A percentile compares a stretch with the other conserved stretches of the same genome.
These are phyloP conservation scores for Emys orbicularis DNA, from an alignment of 2,797 vertebrate genomes.

Conservation along the genomic window DNA sequence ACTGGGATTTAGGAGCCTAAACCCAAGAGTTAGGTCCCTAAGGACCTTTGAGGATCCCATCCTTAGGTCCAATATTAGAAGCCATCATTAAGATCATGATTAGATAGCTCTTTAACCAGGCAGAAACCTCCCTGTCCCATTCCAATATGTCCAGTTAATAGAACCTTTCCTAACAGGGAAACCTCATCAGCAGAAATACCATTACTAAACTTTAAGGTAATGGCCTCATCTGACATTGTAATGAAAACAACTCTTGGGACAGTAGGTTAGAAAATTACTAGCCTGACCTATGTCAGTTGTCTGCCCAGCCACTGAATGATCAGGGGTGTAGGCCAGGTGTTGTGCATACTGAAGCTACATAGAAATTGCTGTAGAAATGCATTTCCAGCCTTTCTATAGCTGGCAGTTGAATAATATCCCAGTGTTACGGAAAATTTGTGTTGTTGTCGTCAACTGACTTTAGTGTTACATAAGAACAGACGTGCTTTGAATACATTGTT, in stretches of 20 bases:
- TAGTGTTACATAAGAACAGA: not conserved
- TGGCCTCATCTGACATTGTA: not conserved
- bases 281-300: not conserved
- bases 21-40: no score
- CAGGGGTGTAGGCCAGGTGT: not conserved
- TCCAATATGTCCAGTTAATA: not conserved
- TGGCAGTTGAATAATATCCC: not conserved
- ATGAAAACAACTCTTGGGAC: not conserved
- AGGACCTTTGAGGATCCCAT: not conserved
- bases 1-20: not conserved
- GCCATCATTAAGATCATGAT: not conserved
- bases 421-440: not conserved
- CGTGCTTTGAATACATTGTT: not conserved
- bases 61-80: not conserved
- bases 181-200: not conserved
- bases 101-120: not conserved
- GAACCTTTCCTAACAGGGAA: not conserved
- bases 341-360: not conserved
- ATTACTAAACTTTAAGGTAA: not conserved
- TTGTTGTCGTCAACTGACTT: not conserved
- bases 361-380: not conserved
- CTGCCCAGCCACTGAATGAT: not conserved
- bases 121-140: not conserved
- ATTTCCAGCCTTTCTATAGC: not conserved
- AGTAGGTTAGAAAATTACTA: not conserved